Percentiles rank a stretch among this genome's conserved stretches.
Evolutionary conservation across 2,113 vertebrate species (phyloP).

Genomic region (Calidris pygmaea): DNA sequence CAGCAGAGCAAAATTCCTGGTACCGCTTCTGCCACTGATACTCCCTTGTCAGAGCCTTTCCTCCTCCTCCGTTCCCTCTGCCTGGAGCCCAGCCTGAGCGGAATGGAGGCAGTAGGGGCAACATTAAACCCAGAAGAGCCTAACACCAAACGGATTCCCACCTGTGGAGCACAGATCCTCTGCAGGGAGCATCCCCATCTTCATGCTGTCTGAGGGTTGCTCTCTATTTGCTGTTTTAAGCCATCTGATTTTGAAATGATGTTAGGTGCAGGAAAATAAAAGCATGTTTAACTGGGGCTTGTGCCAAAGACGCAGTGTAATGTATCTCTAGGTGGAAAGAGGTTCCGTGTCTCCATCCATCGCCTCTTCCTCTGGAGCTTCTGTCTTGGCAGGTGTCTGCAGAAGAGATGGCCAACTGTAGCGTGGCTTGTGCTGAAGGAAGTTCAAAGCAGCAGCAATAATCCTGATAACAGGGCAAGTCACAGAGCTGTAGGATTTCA

Average conservation of each 20-base stretch:
- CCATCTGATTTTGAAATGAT: neutral
- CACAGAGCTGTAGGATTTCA: neutral
- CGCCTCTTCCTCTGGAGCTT: neutral
- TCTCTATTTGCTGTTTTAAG: neutral
- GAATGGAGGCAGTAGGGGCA: neutral
- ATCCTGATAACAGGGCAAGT: neutral
- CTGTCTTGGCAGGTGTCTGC: neutral
- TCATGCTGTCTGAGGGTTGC: fast-evolving
- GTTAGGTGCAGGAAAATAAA: neutral
- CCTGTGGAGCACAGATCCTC: neutral
- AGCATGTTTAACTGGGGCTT: neutral
- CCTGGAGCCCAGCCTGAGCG: neutral
- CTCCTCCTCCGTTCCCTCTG: neutral
- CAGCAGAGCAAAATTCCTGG: neutral
- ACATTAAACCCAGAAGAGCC: neutral
- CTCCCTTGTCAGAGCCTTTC: neutral
- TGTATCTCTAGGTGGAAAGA: neutral
- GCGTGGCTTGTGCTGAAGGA: neutral
- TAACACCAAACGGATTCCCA: neutral
- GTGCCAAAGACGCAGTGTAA: neutral
- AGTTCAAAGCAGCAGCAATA: neutral
- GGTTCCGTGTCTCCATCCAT: neutral
- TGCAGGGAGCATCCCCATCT: neutral
- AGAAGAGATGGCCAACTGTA: neutral
- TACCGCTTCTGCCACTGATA: neutral